phyloP scores from a whole-genome alignment of 2,797 vertebrate species.

The Cercopithecus neglectus region DNA sequence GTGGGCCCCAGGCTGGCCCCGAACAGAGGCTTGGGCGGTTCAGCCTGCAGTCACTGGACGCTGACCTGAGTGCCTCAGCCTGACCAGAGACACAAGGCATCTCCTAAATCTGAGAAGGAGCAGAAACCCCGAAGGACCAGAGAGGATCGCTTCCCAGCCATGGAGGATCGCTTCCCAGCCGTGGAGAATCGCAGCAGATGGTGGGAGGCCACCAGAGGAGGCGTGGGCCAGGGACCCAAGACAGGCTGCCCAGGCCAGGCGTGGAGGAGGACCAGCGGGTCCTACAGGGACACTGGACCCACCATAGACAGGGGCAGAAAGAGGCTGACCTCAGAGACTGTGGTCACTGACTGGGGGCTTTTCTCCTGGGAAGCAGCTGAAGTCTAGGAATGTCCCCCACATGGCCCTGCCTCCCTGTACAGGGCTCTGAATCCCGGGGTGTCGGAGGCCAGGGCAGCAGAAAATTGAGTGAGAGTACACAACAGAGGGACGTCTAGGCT shows the following conservation, averaged over 20 bases:
- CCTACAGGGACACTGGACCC: neutral
- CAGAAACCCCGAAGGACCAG: neutral
- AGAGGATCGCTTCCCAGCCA: neutral
- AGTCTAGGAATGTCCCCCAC: neutral
- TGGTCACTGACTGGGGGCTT: neutral
- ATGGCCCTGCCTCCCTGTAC: neutral
- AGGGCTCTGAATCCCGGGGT: no score
- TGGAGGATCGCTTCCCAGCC: neutral
- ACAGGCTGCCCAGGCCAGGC: neutral
- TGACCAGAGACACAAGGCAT: neutral
- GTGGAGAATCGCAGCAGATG: neutral
- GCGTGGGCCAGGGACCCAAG: neutral
- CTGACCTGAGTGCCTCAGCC: neutral
- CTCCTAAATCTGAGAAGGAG: no score
- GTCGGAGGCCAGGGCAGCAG: neutral
- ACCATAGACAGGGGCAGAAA: no score
- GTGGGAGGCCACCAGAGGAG: neutral
- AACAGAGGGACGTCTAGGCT: neutral
- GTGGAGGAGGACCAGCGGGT: neutral
- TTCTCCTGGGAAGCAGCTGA: neutral
- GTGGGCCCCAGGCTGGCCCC: neutral
- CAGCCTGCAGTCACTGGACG: neutral
- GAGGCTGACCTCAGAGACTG: neutral
- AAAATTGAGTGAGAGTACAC: rapidly evolving
- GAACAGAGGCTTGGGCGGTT: neutral